Base-by-base conservation (phyloP, 2,797 vertebrate species). In the Monodelphis domestica region DNA sequence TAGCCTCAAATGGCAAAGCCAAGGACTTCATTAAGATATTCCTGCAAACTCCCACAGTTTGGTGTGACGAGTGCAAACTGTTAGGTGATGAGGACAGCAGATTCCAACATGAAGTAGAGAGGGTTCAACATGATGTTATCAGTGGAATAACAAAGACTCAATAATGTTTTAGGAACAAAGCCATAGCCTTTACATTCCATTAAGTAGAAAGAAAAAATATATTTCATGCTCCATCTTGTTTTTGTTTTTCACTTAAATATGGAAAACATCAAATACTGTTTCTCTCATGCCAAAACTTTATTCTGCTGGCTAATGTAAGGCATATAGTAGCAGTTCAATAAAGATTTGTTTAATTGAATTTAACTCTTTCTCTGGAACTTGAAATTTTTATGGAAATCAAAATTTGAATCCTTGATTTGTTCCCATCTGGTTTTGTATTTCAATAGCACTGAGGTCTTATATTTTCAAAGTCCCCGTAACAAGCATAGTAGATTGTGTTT, bases 21-120 rank as follows among this genome's bases (percentile, higher is more conserved):
- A 92, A 94, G 90, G 90, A 87, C 4, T 17, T 12, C 6, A 57
- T 88, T 92, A 88, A 91, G 78, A 90, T 87, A 87, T n/a, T 87
- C 56, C 14, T 11, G 52, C 12, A 29, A 56, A 56, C 0, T 0
- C 88, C 55, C 12, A 57, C 17, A 14, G 53, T 33, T 54, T 59
- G 53, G 10, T 55, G 89, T 78, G 29, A 38, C 45, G 88, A 88
- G 78, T 45, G 14, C 51, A 92, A 53, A 87, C 45, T 21, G 45
- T 88, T 52, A 29, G 91, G 38, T 55, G 63, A 54, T 56, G 89
- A 91, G 57, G 55, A 53, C 53, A 12, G 54, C 63, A 38, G 89
- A 54, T 59, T 30, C 88, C n/a, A 5, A 1, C 12, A n/a, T 91
- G 57, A 52, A 87, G 53, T 0, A 3, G n/a, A 11, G 1, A 4